Percentiles rank a stretch among this genome's conserved stretches.
These are phyloP conservation scores for Melanotaenia maccullochi DNA, from an alignment of 2,797 vertebrate genomes.

Conservation along the genomic window DNA sequence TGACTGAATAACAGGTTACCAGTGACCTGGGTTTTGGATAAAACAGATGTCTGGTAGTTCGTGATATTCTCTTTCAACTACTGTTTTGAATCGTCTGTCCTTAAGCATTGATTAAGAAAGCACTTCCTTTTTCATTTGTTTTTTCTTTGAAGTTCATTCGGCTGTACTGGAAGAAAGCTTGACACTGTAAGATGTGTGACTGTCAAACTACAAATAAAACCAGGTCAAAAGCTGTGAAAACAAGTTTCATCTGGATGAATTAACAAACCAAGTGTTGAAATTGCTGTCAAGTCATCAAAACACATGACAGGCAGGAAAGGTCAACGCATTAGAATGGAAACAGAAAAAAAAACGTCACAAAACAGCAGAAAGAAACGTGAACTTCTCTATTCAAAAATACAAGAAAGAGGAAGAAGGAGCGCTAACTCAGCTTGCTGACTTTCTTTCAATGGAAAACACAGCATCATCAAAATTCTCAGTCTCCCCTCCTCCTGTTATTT, in stretches of 20 bases:
- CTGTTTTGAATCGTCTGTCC: slow-evolving; percentile 10
- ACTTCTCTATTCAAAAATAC: slow-evolving; percentile 67
- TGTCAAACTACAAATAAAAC: neutral
- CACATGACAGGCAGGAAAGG: slow-evolving; percentile 38
- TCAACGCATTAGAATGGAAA: slow-evolving; percentile 49
- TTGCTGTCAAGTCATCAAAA: slow-evolving; percentile 56
- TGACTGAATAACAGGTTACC: slow-evolving; percentile 13
- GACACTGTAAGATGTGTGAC: neutral
- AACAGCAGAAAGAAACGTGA: slow-evolving; percentile 54
- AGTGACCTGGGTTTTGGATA: slow-evolving; percentile 11
- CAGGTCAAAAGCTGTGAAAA: slow-evolving; percentile 24
- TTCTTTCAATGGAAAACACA: slow-evolving; percentile 72
- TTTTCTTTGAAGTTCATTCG: neutral
- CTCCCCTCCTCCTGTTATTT: slow-evolving; percentile 7
- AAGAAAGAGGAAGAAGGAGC: slow-evolving; percentile 75
- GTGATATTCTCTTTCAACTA: neutral
- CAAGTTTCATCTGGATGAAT: slow-evolving; percentile 39
- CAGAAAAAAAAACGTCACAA: slow-evolving; percentile 61
- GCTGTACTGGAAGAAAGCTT: neutral
- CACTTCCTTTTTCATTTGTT: neutral
- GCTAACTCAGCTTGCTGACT: slow-evolving; percentile 68
- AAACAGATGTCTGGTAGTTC: slow-evolving; percentile 37
- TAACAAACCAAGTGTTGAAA: slow-evolving; percentile 39
- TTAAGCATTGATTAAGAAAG: slow-evolving; percentile 9
- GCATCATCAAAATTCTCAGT: slow-evolving; percentile 54